Evolutionary conservation across 2,797 vertebrate species (phyloP).

Genomic region (Sus cebifrons): DNA sequence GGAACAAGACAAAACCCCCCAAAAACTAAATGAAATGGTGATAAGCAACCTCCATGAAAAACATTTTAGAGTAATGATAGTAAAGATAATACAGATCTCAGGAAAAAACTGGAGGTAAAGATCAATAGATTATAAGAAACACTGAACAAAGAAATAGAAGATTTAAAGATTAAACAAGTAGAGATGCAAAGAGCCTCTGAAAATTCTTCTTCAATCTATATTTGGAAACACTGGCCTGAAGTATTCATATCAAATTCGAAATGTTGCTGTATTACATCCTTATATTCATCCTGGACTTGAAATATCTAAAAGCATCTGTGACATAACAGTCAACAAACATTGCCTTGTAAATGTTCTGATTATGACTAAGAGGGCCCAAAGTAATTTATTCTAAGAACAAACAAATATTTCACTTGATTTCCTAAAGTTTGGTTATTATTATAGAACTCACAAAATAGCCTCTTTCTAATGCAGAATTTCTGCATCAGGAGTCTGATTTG

Average conservation of each 20-base stretch:
- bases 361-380: not conserved
- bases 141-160: too few relatives aligned
- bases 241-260: conserved; percentile 54
- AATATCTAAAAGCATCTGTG: conserved; percentile 34
- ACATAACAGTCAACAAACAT: not conserved
- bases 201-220: conserved; percentile 35
- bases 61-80: too few relatives aligned
- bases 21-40: too few relatives aligned
- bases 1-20: too few relatives aligned
- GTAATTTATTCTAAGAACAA: conserved; percentile 62
- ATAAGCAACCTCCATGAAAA: too few relatives aligned
- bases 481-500: not conserved
- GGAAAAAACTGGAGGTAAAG: too few relatives aligned
- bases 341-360: conserved; percentile 50
- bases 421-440: conserved; percentile 31
- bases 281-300: not conserved
- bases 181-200: not conserved
- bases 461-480: conserved; percentile 29
- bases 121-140: too few relatives aligned
- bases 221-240: conserved; percentile 56
- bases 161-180: too few relatives aligned
- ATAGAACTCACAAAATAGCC: conserved; percentile 24
- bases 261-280: conserved; percentile 10
- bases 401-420: conserved; percentile 51
- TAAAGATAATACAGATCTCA: too few relatives aligned